phyloP scores from a whole-genome alignment of 2,888 invertebrate genomes.

The Thymelicus sylvestris region DNA sequence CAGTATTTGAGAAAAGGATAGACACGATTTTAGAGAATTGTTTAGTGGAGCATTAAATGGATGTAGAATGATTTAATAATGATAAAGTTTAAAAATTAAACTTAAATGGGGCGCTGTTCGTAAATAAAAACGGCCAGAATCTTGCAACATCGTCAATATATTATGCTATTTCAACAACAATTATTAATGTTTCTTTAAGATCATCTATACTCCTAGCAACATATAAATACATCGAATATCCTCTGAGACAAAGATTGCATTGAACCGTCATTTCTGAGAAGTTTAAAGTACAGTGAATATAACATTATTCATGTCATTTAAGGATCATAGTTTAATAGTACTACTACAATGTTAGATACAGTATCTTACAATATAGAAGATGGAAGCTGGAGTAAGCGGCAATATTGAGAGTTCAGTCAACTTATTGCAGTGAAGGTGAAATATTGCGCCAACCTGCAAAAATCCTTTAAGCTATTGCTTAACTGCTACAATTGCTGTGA shows the following conservation, averaged over 20 bases:
- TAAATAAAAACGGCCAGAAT: conserved; percentile 77
- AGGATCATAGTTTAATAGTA: conserved; percentile 70
- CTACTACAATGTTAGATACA: conserved; percentile 77
- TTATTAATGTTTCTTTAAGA: conserved; percentile 56
- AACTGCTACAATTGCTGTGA: too few relatives aligned
- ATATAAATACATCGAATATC: conserved; percentile 58
- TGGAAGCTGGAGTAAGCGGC: conserved; percentile 78
- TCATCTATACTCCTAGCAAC: conserved; percentile 65
- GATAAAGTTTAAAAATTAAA: conserved; percentile 52
- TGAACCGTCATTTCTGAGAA: conserved; percentile 78
- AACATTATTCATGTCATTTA: conserved; percentile 67
- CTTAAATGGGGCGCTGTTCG: conserved; percentile 60
- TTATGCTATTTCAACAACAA: conserved; percentile 78
- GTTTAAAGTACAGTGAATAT: conserved; percentile 69
- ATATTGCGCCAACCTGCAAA: conserved; percentile 1
- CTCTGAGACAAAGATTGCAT: conserved; percentile 82
- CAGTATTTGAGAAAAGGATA: conserved; percentile 70
- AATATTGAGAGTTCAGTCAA: conserved; percentile 25
- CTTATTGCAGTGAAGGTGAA: conserved; percentile 2
- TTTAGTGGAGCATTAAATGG: conserved; percentile 61
- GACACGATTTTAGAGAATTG: conserved; percentile 55
- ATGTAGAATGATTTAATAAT: conserved; percentile 64
- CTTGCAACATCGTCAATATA: conserved; percentile 82
- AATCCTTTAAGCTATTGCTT: neutral
- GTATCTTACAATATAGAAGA: conserved; percentile 74